Base-by-base conservation (phyloP, 2,888 invertebrate species). In the Pammene fasciana region DNA sequence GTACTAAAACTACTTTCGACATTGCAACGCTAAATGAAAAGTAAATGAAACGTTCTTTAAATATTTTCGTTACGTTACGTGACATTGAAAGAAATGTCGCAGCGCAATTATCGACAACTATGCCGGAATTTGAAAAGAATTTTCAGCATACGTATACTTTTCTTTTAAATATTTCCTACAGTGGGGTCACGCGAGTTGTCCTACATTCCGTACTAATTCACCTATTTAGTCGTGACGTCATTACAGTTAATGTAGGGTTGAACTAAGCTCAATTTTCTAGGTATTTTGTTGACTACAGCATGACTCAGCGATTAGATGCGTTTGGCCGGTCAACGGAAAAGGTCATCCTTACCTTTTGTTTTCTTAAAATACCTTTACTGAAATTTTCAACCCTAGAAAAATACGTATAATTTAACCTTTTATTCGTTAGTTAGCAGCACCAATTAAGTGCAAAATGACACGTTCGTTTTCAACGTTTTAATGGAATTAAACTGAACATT, bases 141-240 rank as follows among this genome's bases (percentile, higher is more conserved):
- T 46, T 65, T 65, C 11, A 48, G 36, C n/a, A 46, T 55, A 48
- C 41, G 55, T 60, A 54, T 54, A 57, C 50, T 18, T 56, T 50
- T 16, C 34, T 48, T 68, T 64, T 38, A 26, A 70, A 65, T 59
- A 65, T 65, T 70, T 65, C 46, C 54, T 54, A 55, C 67, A 70
- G 72, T 72, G 72, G 72, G 79, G 81, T 82, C 82, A 82, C 79
- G 79, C 76, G 76, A 80, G 74, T 72, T 75, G 79, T 73, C 76
- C 78, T 74, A 80, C 75, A 80, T 82, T 77, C 74, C 74, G 75
- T 71, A 76, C 77, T 77, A 79, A 77, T 81, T 80, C 72, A 67
- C 73, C 52, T 52, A 38, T 50, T 55, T 41, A 61, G 38, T 43
- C 43, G 45, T 71, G 56, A 61, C 68, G 64, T 65, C 68, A 68